These are phyloP conservation scores for Sus scrofa DNA, from an alignment of 2,113 vertebrate genomes.

Conservation along the genomic window T2T-Sscrofa CM000818.6:77328001-77328500, in stretches of 20 bases:
- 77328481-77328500: conserved; percentile 23
- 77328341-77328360: neutral
- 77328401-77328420: neutral
- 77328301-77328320: neutral
- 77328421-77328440: neutral
- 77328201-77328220: no score
- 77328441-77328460: neutral
- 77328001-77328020: neutral
- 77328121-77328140: no score
- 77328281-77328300: neutral
- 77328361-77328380: neutral
- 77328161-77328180: no score
- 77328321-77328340: neutral
- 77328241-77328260: no score
- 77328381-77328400: neutral
- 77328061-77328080: no score
- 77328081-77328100: no score
- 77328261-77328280: neutral
- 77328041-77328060: no score
- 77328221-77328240: no score
- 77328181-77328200: no score
- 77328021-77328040: neutral
- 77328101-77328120: no score
- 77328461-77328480: neutral
- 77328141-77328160: no score